These are phyloP conservation scores for Stenodema calcarata DNA, from an alignment of 2,888 invertebrate species.

Conservation along the genomic window DNA sequence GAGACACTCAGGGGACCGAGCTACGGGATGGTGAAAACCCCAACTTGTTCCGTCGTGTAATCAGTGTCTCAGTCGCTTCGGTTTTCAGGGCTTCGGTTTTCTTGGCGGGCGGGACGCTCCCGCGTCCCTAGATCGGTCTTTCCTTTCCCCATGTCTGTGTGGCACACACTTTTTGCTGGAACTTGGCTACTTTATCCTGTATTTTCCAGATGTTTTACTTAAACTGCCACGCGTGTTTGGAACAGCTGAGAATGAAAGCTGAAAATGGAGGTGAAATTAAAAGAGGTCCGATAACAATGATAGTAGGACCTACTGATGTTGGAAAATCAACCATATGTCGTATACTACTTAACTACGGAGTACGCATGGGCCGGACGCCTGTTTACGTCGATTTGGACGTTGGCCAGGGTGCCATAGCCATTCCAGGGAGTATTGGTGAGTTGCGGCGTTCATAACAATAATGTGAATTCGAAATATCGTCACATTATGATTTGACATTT, in stretches of 20 bases:
- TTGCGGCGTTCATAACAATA: background rate
- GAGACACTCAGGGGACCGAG: too few species aligned
- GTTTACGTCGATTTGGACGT: conserved; percentile 95
- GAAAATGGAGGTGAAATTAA: conserved; percentile 69
- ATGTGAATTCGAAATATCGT: background rate
- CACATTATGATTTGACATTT: too few species aligned
- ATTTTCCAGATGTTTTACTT: conserved; percentile 76
- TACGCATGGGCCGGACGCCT: conserved; percentile 85
- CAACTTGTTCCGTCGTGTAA: too few species aligned
- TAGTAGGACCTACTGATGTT: conserved; percentile 94
- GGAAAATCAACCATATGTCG: conserved; percentile 93
- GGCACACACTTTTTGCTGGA: too few species aligned
- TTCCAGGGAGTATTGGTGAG: conserved; percentile 87
- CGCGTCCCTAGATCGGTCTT: too few species aligned
- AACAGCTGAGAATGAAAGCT: conserved; percentile 83
- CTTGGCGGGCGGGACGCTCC: too few species aligned
- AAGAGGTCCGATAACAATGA: conserved; percentile 84
- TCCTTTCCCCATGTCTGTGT: too few species aligned
- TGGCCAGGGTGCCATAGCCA: conserved; percentile 90
- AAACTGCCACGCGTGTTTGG: conserved; percentile 94
- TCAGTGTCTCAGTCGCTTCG: too few species aligned
- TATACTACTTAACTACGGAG: conserved; percentile 92
- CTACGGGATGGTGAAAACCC: too few species aligned
- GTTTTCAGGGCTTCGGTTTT: too few species aligned
- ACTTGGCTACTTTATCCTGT: too few species aligned